Base-by-base conservation (phyloP, 1,140 invertebrate species). In the Pollicipes pollicipes region DNA sequence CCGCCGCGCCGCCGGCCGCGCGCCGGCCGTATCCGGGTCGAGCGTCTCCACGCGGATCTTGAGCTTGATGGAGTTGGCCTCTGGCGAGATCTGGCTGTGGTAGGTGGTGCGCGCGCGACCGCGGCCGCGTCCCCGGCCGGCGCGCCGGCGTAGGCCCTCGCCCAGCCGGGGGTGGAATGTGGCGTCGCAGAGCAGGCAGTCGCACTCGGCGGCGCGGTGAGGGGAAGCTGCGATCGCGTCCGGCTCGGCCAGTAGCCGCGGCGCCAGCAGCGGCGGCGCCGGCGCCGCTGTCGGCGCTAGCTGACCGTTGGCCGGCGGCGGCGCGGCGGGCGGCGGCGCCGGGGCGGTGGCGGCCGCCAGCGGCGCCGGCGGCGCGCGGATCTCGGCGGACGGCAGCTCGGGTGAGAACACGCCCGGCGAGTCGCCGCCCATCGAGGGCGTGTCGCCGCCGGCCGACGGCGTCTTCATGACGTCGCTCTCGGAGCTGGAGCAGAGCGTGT, bases 391-490 rank as follows among this genome's bases (percentile, higher is more conserved):
- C 64, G 28, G 64, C 6, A n/a, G 10, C 8, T 10, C 64, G 6
- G 64, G 64, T 3, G 24, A 29, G 64, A 66, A 29, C 24, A 21
- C 64, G 64, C 24, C 64, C 8, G 64, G n/a, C 2, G 64, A 66
- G 64, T 29, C 64, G 28, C 64, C n/a, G n/a, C 64, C 64, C 6
- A n/a, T n/a, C 3, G 24, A 16, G 64, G 64, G 64, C 17, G 64
- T 28, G 64, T 66, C 64, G 64, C 64, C 28, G 64, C 64, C 64
- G n/a, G 17, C 64, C 17, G 64, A 66, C 64, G 64, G 64, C 28
- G 64, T 66, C 28, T 66, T 66, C 27, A 66, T 29, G 64, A 29
- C 64, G 64, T 66, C 64, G 26, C 64, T 66, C 64, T 66, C 64
- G n/a, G 64, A 66, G 64, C 64, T 29, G 27, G 64, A 66, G 27